Percentiles rank a stretch among this genome's conserved stretches.
Evolutionary conservation across 2,113 vertebrate genomes (phyloP).

Genomic region (Edolisoma coerulescens): DNA sequence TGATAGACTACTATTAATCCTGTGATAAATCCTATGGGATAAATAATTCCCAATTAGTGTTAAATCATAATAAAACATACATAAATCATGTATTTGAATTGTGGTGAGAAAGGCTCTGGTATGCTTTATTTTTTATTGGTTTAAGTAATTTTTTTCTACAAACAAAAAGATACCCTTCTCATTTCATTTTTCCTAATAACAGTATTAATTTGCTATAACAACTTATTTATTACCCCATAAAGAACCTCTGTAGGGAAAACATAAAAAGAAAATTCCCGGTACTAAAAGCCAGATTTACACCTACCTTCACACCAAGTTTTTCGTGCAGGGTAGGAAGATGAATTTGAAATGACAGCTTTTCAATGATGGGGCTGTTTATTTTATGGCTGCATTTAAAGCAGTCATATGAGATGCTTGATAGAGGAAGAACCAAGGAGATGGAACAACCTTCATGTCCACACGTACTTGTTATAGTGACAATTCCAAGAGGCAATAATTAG

Average conservation of each 20-base stretch:
- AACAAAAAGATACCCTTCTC: rapidly evolving
- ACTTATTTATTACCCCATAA: neutral
- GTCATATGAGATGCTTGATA: neutral
- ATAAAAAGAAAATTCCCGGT: neutral
- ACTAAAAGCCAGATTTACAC: neutral
- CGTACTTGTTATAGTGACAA: neutral
- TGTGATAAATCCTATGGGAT: neutral
- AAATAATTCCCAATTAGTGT: neutral
- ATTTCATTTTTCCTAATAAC: neutral
- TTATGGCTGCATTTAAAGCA: neutral
- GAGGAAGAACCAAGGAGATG: neutral
- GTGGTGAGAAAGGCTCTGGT: neutral
- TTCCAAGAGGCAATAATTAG: neutral
- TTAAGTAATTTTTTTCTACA: neutral
- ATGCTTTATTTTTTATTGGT: neutral
- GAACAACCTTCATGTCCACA: neutral
- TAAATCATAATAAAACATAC: no score
- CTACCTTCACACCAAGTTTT: neutral
- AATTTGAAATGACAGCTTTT: neutral
- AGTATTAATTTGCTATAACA: neutral
- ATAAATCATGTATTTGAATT: neutral
- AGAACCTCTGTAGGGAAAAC: neutral
- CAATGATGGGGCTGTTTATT: neutral
- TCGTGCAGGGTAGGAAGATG: neutral
- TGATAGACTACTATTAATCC: neutral